Conservation (phyloP, 2,888 invertebrate genomes). For the Noctua comes region DNA sequence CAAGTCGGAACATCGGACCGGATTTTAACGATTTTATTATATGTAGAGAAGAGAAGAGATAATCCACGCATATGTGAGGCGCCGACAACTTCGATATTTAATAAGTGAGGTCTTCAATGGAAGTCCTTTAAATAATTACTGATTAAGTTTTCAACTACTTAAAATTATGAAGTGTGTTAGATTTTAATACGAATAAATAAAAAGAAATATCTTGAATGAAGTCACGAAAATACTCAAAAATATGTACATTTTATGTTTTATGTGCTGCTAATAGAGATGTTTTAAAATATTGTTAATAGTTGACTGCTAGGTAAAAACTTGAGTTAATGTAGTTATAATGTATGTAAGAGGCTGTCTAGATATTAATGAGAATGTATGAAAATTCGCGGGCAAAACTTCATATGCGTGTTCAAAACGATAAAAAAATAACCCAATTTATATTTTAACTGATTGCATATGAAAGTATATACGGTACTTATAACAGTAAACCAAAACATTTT, state of each 20-base stretch:
- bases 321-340: slow-evolving; percentile 1
- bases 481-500: no score
- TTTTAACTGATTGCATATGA: no score
- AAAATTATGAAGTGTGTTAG: not conserved
- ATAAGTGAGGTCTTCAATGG: not conserved
- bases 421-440: no score
- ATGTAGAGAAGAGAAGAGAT: no score
- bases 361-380: not conserved
- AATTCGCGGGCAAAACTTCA: not conserved
- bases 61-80: no score
- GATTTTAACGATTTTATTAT: no score
- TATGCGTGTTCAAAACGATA: no score
- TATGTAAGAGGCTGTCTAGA: slow-evolving; percentile 34
- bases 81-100: no score
- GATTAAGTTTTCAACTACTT: not conserved
- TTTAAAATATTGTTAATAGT: slow-evolving; percentile 39
- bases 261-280: slow-evolving; percentile 7
- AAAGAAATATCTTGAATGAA: no score
- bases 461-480: no score
- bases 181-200: not conserved
- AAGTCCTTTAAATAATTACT: not conserved
- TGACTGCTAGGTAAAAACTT: slow-evolving; percentile 43
- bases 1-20: no score
- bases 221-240: slow-evolving; percentile 40
- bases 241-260: slow-evolving; percentile 18